Conservation (phyloP, 2,797 vertebrate genomes). For the Cyclopterus lumpus region DNA sequence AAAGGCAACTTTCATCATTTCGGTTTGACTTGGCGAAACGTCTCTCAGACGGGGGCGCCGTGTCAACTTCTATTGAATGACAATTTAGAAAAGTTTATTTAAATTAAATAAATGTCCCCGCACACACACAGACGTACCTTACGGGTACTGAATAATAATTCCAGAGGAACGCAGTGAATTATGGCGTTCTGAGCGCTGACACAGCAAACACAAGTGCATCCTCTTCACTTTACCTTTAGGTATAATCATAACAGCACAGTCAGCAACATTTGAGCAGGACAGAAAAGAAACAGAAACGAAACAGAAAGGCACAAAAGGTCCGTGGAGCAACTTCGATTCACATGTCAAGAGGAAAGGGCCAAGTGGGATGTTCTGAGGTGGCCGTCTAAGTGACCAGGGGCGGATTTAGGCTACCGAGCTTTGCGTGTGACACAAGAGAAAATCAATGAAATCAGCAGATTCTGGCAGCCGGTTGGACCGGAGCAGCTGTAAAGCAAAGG, state of each 20-base stretch:
- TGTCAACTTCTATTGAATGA: neutral
- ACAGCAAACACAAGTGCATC: constrained; percentile 30
- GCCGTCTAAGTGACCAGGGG: constrained; percentile 23
- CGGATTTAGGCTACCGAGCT: neutral
- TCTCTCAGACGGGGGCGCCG: neutral
- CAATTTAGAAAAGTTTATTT: neutral
- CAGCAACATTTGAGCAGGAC: constrained; percentile 3
- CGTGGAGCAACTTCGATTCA: constrained; percentile 14
- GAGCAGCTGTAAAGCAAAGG: constrained; percentile 71
- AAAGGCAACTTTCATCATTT: neutral
- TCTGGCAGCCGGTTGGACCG: constrained; percentile 46
- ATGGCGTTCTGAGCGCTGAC: constrained; percentile 14
- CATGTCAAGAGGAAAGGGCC: neutral
- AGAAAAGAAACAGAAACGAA: neutral
- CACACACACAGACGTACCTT: neutral
- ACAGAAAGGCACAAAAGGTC: constrained; percentile 4
- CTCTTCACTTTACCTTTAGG: constrained; percentile 22
- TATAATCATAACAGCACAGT: constrained; percentile 25
- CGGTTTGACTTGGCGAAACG: neutral
- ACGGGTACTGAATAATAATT: neutral
- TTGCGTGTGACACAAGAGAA: constrained; percentile 40
- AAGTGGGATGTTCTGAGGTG: constrained; percentile 23
- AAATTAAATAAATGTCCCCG: neutral
- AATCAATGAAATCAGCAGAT: constrained; percentile 65
- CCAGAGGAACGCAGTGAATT: neutral